Conservation (phyloP, 2,797 vertebrate genomes). For the Holocentrus rufus region DNA sequence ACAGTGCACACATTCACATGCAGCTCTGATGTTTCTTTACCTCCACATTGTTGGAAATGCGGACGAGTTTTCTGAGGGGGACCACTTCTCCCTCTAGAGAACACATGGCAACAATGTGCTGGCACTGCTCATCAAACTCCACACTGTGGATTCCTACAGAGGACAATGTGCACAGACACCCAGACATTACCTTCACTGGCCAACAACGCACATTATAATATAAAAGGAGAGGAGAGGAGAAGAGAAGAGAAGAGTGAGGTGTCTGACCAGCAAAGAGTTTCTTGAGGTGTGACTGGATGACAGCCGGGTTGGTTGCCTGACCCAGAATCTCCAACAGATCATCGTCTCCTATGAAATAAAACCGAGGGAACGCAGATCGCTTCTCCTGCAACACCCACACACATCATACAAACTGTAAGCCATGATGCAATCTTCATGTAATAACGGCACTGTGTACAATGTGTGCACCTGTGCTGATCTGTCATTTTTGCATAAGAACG, state of each 20-base stretch:
- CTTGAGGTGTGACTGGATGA: conserved; percentile 97
- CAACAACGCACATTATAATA: background rate
- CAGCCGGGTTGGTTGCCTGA: conserved; percentile 91
- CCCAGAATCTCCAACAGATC: conserved; percentile 97
- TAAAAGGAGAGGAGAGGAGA: background rate
- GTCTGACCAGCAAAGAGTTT: conserved; percentile 94
- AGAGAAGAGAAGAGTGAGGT: background rate
- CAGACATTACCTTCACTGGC: conserved; percentile 7
- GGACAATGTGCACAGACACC: conserved; percentile 21
- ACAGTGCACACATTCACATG: background rate
- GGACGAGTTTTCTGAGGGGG: conserved; percentile 88
- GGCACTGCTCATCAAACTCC: conserved; percentile 89
- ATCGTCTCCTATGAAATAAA: conserved; percentile 98
- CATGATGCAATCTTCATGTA: background rate
- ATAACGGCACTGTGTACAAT: no score
- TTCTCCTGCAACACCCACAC: conserved; percentile 86
- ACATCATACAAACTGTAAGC: conserved; percentile 7
- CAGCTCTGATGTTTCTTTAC: conserved; percentile 72
- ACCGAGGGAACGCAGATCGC: conserved; percentile 94
- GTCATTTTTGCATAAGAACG: no score
- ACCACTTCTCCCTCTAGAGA: conserved; percentile 95
- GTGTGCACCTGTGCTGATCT: no score
- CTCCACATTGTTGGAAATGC: conserved; percentile 92
- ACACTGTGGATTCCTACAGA: conserved; percentile 93
- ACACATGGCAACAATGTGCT: conserved; percentile 92